Base-by-base conservation (phyloP, 2,797 vertebrate genomes). In the Mastacembelus armatus region DNA sequence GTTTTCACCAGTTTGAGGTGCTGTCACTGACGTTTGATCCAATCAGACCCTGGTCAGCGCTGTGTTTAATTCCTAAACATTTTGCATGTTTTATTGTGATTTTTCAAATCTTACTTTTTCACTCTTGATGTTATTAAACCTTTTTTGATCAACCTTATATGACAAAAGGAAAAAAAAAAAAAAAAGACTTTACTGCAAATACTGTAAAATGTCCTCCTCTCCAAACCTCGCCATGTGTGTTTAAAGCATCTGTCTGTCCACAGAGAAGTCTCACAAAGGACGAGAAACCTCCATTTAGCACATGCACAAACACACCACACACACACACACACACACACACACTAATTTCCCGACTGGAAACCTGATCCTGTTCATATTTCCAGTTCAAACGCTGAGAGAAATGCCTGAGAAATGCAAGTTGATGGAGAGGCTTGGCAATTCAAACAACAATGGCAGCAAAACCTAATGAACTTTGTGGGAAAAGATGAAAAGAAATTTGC, bases 341-440 rank as follows among this genome's bases (percentile, higher is more conserved):
- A 63, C 60, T 55, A 75, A 59, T 73, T 75, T 80, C 82, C 80
- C 51, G 60, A 39, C 81, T 65, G 65, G 88, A 90, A 91, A 92
- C 79, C 64, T 39, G 86, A 91, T 90, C 86, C 58, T 18, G 68
- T 85, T 86, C 81, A 86, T 85, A 90, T 86, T 80, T 87, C 80
- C 74, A 90, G 86, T 91, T 91, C 82, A 91, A 88, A 89, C 66
- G 51, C 66, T 59, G 71, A 82, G 74, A 85, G 66, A 87, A 85
- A 83, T 75, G 78, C 71, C 71, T 84, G 85, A 85, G 77, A 89
- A 91, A 90, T 76, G 84, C 83, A 86, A 81, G 89, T 88, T 86
- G 73, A 49, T 66, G 42, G 71, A 79, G 77, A 78, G 75, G 44
- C 77, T 78, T 85, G 79, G 86, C 84, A 84, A 81, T 44, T 82